Conservation (phyloP, 2,888 invertebrate genomes). For the Eilema caniola region DNA sequence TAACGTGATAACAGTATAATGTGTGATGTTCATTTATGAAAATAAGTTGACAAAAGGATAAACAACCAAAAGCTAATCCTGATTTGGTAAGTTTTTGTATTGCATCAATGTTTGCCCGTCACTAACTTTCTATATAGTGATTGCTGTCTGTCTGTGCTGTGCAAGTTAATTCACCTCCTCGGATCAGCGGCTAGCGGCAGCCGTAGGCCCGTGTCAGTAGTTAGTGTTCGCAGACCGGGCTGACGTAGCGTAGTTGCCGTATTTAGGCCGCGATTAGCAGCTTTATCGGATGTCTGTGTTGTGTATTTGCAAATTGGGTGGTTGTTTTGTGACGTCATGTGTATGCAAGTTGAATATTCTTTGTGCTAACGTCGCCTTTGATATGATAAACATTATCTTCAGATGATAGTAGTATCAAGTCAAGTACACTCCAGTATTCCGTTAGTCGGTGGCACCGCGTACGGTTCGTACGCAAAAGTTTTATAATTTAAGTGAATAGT, state of each 20-base stretch:
- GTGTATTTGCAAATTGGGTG: constrained; percentile 68
- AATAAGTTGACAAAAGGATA: constrained; percentile 70
- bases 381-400: constrained; percentile 81
- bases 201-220: constrained; percentile 42
- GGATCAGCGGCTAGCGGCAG: constrained; percentile 32
- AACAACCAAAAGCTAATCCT: constrained; percentile 67
- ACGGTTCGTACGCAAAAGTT: constrained; percentile 51
- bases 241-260: constrained; percentile 57
- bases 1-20: constrained; percentile 75
- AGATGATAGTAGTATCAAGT: constrained; percentile 67
- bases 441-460: constrained; percentile 51
- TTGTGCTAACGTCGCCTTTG: constrained; percentile 68
- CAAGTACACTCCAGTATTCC: constrained; percentile 57
- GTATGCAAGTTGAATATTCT: constrained; percentile 72
- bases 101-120: constrained; percentile 72
- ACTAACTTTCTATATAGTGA: constrained; percentile 71
- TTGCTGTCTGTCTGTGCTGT: constrained; percentile 44
- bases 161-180: constrained; percentile 43
- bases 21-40: constrained; percentile 75
- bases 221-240: constrained; percentile 62
- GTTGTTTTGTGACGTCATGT: constrained; percentile 77
- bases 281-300: constrained; percentile 64
- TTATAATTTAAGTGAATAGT: constrained; percentile 46
- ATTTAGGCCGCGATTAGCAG: constrained; percentile 65
- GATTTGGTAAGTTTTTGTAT: constrained; percentile 79